phyloP scores from a whole-genome alignment of 2,113 vertebrate genomes.

The Electrona antarctica region DNA sequence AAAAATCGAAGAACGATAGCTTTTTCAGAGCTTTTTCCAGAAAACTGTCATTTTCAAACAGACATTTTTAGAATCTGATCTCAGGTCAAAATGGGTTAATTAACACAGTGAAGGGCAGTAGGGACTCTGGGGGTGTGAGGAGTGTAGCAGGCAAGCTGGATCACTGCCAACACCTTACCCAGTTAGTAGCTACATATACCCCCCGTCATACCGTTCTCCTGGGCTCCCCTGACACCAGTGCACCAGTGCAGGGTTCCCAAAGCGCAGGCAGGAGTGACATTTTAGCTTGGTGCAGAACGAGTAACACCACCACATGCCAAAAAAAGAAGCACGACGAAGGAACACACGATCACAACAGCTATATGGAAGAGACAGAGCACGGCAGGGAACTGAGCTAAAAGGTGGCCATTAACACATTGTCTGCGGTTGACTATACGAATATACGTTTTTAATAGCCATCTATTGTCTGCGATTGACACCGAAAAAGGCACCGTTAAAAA shows the following conservation, averaged over 20 bases:
- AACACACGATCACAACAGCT: background rate
- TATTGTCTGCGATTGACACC: no score
- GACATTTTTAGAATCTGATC: no score
- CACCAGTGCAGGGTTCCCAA: slow-evolving; percentile 6
- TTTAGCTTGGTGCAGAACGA: background rate
- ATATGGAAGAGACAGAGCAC: background rate
- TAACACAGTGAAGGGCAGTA: slow-evolving; percentile 33
- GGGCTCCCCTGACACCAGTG: slow-evolving; percentile 21
- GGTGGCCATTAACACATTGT: background rate
- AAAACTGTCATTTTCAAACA: no score
- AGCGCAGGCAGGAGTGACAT: background rate
- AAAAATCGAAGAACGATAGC: no score
- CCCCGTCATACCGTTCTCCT: slow-evolving; percentile 31
- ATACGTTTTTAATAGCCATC: no score
- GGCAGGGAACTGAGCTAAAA: background rate
- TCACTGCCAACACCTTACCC: slow-evolving; percentile 9
- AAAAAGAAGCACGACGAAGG: background rate
- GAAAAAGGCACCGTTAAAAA: no score
- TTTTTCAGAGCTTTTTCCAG: no score
- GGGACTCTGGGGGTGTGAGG: slow-evolving; percentile 3
- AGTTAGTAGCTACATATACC: slow-evolving; percentile 14
- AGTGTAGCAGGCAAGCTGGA: slow-evolving; percentile 30
- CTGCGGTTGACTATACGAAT: no score
- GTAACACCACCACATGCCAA: background rate
- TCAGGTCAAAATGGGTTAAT: no score